Conservation (phyloP, 2,113 vertebrate genomes). For the Sebastes fasciatus region DNA sequence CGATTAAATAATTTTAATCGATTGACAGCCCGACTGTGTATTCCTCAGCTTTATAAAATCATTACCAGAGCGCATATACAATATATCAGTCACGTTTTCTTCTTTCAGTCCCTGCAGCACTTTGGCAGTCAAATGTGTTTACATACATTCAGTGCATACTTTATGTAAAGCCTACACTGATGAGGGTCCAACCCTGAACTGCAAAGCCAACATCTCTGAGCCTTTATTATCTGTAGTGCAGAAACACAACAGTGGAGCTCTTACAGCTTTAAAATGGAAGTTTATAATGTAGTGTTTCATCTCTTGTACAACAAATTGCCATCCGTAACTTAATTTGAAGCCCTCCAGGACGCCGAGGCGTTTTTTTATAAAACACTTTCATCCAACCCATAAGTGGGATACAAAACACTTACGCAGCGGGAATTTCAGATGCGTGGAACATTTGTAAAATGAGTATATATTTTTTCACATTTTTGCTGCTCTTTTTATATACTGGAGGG, state of each 20-base stretch:
- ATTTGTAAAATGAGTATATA: slow-evolving; percentile 59
- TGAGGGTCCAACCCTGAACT: background rate
- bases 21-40: too few species aligned
- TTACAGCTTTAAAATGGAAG: background rate
- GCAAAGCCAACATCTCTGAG: background rate
- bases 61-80: background rate
- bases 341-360: slow-evolving; percentile 14
- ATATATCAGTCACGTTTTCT: background rate
- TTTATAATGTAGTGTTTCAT: slow-evolving; percentile 38
- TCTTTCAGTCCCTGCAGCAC: background rate
- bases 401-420: slow-evolving; percentile 59
- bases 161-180: slow-evolving; percentile 26
- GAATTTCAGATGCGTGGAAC: slow-evolving; percentile 50
- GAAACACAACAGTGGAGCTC: slow-evolving; percentile 16
- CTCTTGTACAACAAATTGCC: slow-evolving; percentile 15
- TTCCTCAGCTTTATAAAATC: background rate
- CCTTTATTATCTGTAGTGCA: background rate
- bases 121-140: slow-evolving; percentile 41
- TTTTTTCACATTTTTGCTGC: slow-evolving; percentile 43
- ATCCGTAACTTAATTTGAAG: slow-evolving; percentile 24
- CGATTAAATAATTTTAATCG: too few species aligned
- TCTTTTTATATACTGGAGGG: slow-evolving; percentile 37
- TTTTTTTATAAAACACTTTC: slow-evolving; percentile 34
- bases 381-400: slow-evolving; percentile 42
- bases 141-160: background rate